These are phyloP conservation scores for Chouioia cunea DNA, from an alignment of 2,888 invertebrate species.

Conservation along the genomic window DNA sequence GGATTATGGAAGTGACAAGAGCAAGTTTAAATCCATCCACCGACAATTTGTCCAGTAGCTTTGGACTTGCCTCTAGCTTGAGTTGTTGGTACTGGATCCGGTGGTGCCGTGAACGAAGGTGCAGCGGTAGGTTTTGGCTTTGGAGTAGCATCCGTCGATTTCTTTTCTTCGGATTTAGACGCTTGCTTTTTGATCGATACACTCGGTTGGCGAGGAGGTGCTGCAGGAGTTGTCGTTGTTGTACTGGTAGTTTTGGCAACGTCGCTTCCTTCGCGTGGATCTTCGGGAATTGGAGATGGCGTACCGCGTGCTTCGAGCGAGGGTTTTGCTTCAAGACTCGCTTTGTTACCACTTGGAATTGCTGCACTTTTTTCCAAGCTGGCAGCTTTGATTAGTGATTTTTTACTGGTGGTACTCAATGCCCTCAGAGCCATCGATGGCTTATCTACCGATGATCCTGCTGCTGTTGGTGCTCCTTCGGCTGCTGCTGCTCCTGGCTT, in stretches of 20 bases:
- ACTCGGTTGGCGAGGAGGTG: background rate
- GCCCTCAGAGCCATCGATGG: conserved; percentile 37
- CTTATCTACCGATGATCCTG: background rate
- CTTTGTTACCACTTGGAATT: conserved; percentile 13
- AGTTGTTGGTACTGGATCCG: conserved; percentile 68
- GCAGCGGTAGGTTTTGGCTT: conserved; percentile 34
- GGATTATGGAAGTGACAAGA: background rate
- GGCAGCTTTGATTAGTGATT: conserved; percentile 26
- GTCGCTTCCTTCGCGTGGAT: conserved; percentile 60
- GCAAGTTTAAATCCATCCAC: conserved; percentile 77
- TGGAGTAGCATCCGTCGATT: conserved; percentile 4
- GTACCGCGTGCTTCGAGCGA: conserved; percentile 52
- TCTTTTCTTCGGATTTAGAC: conserved; percentile 11
- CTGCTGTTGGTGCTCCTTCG: conserved; percentile 10
- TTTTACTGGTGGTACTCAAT: conserved; percentile 39
- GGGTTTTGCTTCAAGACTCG: conserved; percentile 43
- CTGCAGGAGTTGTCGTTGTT: too few relatives aligned
- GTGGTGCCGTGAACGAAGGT: conserved; percentile 56
- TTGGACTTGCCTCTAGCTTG: conserved; percentile 76
- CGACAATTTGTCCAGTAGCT: conserved; percentile 79
- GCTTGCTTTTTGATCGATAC: conserved; percentile 10
- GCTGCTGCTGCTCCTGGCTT: conserved; percentile 23
- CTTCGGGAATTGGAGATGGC: conserved; percentile 74
- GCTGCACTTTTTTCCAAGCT: conserved; percentile 51
- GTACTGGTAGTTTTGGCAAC: too few relatives aligned